Base-by-base conservation (phyloP, 2,888 invertebrate genomes). In the Eulithis testata region DNA sequence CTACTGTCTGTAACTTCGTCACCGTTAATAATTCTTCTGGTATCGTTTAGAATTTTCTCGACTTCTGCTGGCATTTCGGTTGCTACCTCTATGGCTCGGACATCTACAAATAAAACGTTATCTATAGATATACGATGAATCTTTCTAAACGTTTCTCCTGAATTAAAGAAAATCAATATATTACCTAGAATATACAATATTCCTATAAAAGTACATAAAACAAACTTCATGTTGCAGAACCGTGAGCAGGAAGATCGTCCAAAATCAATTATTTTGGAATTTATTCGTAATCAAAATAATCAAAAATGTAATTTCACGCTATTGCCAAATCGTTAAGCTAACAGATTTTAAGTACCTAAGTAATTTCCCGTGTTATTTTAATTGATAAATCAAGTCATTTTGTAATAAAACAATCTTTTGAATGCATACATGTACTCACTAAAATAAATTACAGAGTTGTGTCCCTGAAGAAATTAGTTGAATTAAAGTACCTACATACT, bases 1-100 rank as follows among this genome's bases (percentile, higher is more conserved):
- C 85, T 82, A 44, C 76, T 82, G 7, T 89, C 89, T 3, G 78
- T 80, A 0, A 89, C 88, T 74, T 85, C 84, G 2, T 75, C 73
- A 0, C 91, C 90, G 65, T 86, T 81, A 56, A 91, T 86, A 21
- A 91, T 89, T 75, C 91, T 81, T 76, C 90, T 72, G 0, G 88
- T 81, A 0, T 85, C 82, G 66, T 89, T 88, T 27, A 89, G 61
- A 51, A 85, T 69, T 49, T 76, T 77, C 43, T 69, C 75, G 0
- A 88, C 80, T 51, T 81, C 73, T 60, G 78, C 69, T 4, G 90
- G 90, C 31, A 89, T 55, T 21, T 79, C 70, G 7, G 90, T 89
- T 0, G 81, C 85, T 40, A 84, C 80, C 70, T 88, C 86, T 66
- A 87, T 75, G 8, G 81, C 79, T 50, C 73, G 66, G 11, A 77